Evolutionary conservation across 2,797 vertebrate genomes (phyloP).

Genomic region (Pyrocephalus nanus): DNA sequence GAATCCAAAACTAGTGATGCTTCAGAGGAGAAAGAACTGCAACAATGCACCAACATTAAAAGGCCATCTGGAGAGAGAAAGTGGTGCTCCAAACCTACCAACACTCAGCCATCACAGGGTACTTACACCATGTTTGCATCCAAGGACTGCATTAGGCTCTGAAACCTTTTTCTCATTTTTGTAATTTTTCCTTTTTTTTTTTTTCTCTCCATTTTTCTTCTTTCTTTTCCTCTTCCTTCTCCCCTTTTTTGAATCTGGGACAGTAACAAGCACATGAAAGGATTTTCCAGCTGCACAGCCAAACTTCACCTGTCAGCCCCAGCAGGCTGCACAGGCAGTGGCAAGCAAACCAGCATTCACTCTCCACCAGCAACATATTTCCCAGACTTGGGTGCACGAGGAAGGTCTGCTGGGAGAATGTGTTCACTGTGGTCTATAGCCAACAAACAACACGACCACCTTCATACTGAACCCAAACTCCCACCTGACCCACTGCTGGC

Average conservation of each 20-base stretch:
- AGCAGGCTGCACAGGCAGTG: neutral
- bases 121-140: neutral
- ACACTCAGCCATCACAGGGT: neutral
- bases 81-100: neutral
- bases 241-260: neutral
- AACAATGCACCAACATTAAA: neutral
- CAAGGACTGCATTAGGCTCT: neutral
- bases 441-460: neutral
- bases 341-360: neutral
- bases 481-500: neutral
- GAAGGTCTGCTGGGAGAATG: neutral
- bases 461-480: neutral
- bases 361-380: neutral
- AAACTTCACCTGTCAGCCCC: neutral
- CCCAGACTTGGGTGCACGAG: neutral
- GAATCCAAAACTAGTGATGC: neutral
- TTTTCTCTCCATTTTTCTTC: too few species aligned
- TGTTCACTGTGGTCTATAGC: neutral
- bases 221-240: too few species aligned
- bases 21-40: neutral
- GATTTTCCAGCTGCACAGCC: neutral
- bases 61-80: neutral
- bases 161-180: neutral
- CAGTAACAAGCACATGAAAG: neutral
- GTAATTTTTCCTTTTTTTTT: accelerated